Evolutionary conservation across 2,888 invertebrate genomes (phyloP), one percentile per base, ranked within the genome.

Genomic region (Harmothoe impar): DNA sequence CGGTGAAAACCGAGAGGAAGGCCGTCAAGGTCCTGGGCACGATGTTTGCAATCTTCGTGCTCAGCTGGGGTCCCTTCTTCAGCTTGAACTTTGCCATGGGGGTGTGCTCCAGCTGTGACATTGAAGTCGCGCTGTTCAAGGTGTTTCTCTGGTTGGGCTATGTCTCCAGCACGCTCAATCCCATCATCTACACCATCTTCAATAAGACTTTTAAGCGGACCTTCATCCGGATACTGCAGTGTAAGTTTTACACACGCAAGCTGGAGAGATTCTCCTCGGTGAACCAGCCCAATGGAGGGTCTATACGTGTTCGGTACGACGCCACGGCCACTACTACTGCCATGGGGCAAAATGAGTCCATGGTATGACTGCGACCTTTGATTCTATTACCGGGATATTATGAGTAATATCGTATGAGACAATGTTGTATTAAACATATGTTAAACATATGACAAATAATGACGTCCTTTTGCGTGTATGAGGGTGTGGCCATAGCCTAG

Each of bases 1-100:
- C 94, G 77, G 96, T 99, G 90, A 97, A 98, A 5, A 97, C 98
- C 89, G 99, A 99, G 95, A 99, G 99, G 95, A 99, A 99, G 96
- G 99, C 99, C 0, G 99, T 99, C 20, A 98, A 99, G 96, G 99
- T 96, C 10, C 94, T 96, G 5, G 95, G 95, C 51, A 94, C 95
- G 25, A 95, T 96, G 90, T 96, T 96, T 92, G 94, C 94, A 56
- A 94, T 95, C 72, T 96, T 96, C 92, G 94, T 96, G 10, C 92
- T 95, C 35, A 95, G 95, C 92, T 96, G 96, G 95, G 95, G 95
- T 7, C 96, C 95, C 31, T 96, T 96, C 93, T 95, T 95, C 93
- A 93, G 94, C 43, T 93, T 94, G n/a, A 96, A 96, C 93, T 97
- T 99, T 95, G 96, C 98, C 92, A 98, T 98, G 23, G 98, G 98